Conservation (phyloP, 2,888 invertebrate species). For the Melieria omissa region DNA sequence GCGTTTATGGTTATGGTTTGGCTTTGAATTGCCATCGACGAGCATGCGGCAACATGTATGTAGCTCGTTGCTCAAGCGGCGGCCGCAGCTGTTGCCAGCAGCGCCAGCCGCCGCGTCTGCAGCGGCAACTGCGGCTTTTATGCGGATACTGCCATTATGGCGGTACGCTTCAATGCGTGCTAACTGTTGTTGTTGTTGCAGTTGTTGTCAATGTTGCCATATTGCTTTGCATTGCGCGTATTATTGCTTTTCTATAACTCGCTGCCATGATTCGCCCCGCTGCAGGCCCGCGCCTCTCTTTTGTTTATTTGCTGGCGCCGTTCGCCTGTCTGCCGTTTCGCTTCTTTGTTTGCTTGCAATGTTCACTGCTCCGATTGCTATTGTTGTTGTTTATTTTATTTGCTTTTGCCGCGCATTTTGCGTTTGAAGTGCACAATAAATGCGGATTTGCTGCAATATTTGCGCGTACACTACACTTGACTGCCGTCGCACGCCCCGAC, state of each 20-base stretch:
- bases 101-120: slow-evolving; percentile 17
- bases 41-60: background rate
- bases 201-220: background rate
- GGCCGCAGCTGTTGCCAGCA: background rate
- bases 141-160: slow-evolving; percentile 4
- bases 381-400: background rate
- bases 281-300: background rate
- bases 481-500: background rate
- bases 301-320: slow-evolving; percentile 12
- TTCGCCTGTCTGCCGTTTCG: background rate
- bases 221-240: slow-evolving; percentile 1
- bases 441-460: slow-evolving; percentile 32
- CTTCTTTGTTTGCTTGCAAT: background rate
- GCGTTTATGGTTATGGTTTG: background rate
- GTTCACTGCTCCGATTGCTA: background rate
- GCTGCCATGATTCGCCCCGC: too few species aligned
- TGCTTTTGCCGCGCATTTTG: slow-evolving; percentile 22
- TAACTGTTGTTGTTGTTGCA: background rate
- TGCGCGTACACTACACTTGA: slow-evolving; percentile 22
- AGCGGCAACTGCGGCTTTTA: slow-evolving; percentile 11
- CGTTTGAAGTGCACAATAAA: slow-evolving; percentile 30
- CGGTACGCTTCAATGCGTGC: background rate
- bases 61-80: too few species aligned
- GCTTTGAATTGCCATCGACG: background rate
- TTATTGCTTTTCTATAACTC: slow-evolving; percentile 13